A percentile compares a stretch with the other conserved stretches of the same genome.
These are phyloP conservation scores for Drosophila paulistorum DNA, from an alignment of 1,140 invertebrate species.

Conservation along the genomic window DNA sequence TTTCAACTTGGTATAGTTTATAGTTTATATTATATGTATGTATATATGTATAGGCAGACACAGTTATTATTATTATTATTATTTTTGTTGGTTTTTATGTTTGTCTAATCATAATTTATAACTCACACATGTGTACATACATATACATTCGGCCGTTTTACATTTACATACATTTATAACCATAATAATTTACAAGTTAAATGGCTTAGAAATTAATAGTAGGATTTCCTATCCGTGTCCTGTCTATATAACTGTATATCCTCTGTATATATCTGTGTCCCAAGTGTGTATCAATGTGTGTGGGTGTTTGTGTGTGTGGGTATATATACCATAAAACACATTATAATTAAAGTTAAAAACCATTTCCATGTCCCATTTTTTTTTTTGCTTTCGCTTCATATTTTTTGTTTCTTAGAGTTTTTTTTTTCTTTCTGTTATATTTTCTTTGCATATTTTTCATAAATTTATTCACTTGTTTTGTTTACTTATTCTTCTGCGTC, in stretches of 20 bases:
- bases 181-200: constrained; percentile 81
- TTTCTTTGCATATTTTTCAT: constrained; percentile 16
- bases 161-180: constrained; percentile 79
- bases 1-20: constrained; percentile 48
- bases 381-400: constrained; percentile 20
- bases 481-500: constrained; percentile 28
- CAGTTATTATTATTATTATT: constrained; percentile 36
- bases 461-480: constrained; percentile 25
- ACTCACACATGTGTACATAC: constrained; percentile 47
- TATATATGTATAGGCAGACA: constrained; percentile 63
- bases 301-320: constrained; percentile 16
- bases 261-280: not conserved
- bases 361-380: constrained; percentile 10
- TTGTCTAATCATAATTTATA: constrained; percentile 49
- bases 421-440: constrained; percentile 20
- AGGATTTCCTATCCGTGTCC: constrained; percentile 55
- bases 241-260: constrained; percentile 4
- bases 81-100: constrained; percentile 22
- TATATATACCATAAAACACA: constrained; percentile 75
- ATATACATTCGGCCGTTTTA: constrained; percentile 28
- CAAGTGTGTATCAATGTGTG: not conserved
- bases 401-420: not conserved
- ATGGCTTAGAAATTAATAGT: constrained; percentile 81
- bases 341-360: constrained; percentile 80
- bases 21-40: constrained; percentile 47